A percentile compares a stretch with the other conserved stretches of the same genome.
Conservation (phyloP, 2,888 invertebrate genomes). For the Ornithoptera priamus region DNA sequence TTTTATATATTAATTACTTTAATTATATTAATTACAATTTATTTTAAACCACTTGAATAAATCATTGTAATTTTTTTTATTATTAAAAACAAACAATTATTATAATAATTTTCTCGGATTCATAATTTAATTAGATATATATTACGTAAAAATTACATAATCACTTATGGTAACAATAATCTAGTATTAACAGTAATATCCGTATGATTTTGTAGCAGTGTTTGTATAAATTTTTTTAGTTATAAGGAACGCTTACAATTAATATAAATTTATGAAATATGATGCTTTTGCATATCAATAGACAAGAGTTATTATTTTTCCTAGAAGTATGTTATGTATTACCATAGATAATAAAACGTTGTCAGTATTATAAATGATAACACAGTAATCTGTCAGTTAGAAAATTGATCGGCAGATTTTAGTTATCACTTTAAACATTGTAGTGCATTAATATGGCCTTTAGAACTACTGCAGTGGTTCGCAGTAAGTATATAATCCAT, state of each 20-base stretch:
- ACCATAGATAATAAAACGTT: not conserved
- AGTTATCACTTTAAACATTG: not conserved
- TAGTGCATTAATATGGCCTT: slow-evolving; percentile 42
- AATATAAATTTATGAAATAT: not conserved
- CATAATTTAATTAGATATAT: not conserved
- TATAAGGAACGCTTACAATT: not conserved
- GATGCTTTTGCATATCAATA: not conserved
- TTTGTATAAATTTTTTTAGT: not conserved
- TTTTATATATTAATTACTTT: too few relatives aligned
- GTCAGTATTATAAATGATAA: not conserved
- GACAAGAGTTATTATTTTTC: not conserved
- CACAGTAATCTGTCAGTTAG: not conserved
- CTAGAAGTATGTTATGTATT: not conserved
- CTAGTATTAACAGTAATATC: not conserved
- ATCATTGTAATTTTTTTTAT: too few relatives aligned
- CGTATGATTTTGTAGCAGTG: not conserved
- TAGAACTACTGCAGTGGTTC: slow-evolving; percentile 58
- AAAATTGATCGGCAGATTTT: not conserved
- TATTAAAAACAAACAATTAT: not conserved
- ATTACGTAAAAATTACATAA: not conserved
- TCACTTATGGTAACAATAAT: not conserved
- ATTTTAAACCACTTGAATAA: too few relatives aligned
- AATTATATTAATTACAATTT: too few relatives aligned
- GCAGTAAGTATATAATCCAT: slow-evolving; percentile 53
- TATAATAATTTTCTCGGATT: not conserved